Evolutionary conservation across 2,113 vertebrate genomes (phyloP), one percentile per base, ranked within the genome.

Genomic region (Nothoprocta pentlandii): DNA sequence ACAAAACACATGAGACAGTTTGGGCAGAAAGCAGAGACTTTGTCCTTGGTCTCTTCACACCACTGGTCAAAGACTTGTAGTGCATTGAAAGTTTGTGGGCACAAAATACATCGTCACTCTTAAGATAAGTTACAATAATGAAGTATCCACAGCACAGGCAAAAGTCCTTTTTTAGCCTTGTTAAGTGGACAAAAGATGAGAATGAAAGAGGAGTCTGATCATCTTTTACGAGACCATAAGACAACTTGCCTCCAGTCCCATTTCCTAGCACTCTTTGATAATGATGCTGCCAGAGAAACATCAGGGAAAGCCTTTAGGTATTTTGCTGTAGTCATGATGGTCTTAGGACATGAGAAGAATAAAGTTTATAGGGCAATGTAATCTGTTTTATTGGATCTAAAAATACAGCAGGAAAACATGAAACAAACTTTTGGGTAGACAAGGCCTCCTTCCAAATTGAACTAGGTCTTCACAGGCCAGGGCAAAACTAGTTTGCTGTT

Each of bases 341-440:
- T 21, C 66, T 28, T 32, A 61, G 39, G 16, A 71, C 19, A 64
- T 5, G 6, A 16, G 32, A 4, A 87, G 75, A 64, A 13, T 28
- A 59, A 61, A 10, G 26, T 44, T 64, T 51, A 68, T 41, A 76
- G 19, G 28, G 42, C 89, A 39, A 47, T 62, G 23, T 34, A 81
- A 79, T 47, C 25, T 70, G 3, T 32, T 89, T 82, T 82, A 84
- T 51, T 39, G 56, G 62, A 63, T 19, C 25, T 69, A 44, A 41
- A 53, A 14, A 14, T 79, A 34, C 5, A 62, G 75, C 5, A 69
- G 22, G 47, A 95, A 93, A 92, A 73, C 12, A 79, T 32, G 74
- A 92, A 10, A 71, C 47, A 85, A 92, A 91, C 9, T 21, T 89
- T 94, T 82, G 79, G 28, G 42, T 71, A 89, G 91, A 92, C 74